These are phyloP conservation scores for Schlechtendalia chinensis DNA, from an alignment of 1,140 invertebrate genomes.

Conservation along the genomic window DNA sequence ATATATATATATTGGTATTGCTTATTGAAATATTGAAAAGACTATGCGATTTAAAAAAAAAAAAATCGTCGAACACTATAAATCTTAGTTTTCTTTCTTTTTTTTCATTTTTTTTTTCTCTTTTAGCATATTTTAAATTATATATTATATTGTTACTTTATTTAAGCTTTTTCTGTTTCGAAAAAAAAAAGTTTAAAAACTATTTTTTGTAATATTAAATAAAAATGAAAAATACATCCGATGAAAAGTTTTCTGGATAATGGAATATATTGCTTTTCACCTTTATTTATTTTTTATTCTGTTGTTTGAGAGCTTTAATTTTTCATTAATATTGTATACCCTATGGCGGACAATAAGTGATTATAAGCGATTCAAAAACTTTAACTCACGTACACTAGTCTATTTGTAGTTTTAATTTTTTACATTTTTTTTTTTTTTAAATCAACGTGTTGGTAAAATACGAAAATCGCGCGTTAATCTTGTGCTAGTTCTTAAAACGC, in stretches of 20 bases:
- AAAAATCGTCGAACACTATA: background rate
- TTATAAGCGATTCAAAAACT: background rate
- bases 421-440: too few species aligned
- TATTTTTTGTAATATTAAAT: slow-evolving; percentile 16
- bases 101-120: background rate
- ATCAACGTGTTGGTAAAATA: too few species aligned
- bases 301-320: background rate
- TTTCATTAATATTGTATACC: background rate
- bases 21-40: too few species aligned
- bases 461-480: too few species aligned
- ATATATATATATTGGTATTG: too few species aligned
- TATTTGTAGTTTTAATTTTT: too few species aligned
- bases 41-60: too few species aligned
- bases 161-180: background rate
- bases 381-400: background rate
- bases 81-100: background rate
- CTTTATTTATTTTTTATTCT: slow-evolving; percentile 10
- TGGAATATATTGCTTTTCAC: background rate
- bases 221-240: slow-evolving; percentile 24
- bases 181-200: slow-evolving; percentile 1
- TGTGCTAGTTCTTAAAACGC: too few species aligned
- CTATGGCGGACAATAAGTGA: background rate
- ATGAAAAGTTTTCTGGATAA: slow-evolving; percentile 1
- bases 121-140: slow-evolving; percentile 2
- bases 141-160: slow-evolving; percentile 16